Base-by-base conservation (phyloP, 2,113 vertebrate species). In the Spilogale gracilis region DNA sequence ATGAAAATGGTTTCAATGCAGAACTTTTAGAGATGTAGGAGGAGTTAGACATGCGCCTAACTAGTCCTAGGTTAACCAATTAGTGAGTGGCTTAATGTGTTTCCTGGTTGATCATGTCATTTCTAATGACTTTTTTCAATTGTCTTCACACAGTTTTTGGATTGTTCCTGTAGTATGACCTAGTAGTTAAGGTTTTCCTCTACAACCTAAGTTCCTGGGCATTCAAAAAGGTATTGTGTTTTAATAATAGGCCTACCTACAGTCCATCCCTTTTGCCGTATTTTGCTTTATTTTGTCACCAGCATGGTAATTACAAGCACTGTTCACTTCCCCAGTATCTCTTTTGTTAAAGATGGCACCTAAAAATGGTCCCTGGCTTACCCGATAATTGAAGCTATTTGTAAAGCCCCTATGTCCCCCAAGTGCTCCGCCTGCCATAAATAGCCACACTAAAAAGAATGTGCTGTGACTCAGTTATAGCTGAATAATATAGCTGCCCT, bases 281-380 rank as follows among this genome's bases (percentile, higher is more conserved):
- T 58, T 73, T 79, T 82, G 10, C 32, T 96, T 92, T 92, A 95
- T 85, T 96, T 48, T 96, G 97, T 98, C 88, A 95, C 95, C 5
- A 0, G 12, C 63, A 38, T 88, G 83, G 86, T 95, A 97, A 98
- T 98, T 96, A 92, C 56, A 94, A 92, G 95, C 78, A 89, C 82
- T 96, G 32, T 79, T 98, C 95, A 95, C 89, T 96, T 98, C 85
- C 92, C 97, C 80, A 20, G 21, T 58, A 60, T 96, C 90, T 96
- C 95, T 98, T 98, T 98, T 98, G 97, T 98, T 98, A 85, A 93
- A 98, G 83, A 87, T 96, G 95, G 79, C 90, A 95, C 98, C 96
- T 97, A 94, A 86, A 95, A 96, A 94, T 89, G 89, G 90, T 83
- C 96, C 90, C 96, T 97, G 95, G 79, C 95, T 94, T 96, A 91